Base-by-base conservation (phyloP, 2,888 invertebrate species). In the Linnaemya vulpina region DNA sequence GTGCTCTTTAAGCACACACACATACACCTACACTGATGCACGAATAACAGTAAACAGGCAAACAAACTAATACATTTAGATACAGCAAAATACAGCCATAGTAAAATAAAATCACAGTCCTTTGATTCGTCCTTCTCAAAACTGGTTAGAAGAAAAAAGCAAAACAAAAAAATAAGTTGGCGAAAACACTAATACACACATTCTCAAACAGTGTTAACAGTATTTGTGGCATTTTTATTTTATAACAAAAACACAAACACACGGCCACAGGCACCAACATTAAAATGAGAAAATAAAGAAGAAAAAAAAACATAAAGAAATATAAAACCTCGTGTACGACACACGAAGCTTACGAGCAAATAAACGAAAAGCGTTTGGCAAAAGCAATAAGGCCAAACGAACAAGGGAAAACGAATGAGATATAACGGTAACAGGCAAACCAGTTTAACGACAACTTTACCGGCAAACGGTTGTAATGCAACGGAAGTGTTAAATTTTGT, bases 61-160 rank as follows among this genome's bases (percentile, higher is more conserved):
- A 46, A 58, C 73, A 76, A 40, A 73, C 70, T 35, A 38, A 67
- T 68, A 77, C 53, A 80, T 67, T 74, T 76, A 58, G 62, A 68
- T 71, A 46, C 53, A 76, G 74, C 65, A 77, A 87, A 78, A 74
- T 67, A 83, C 63, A 65, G 35, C 30, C 46, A 83, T 86, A 86
- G 87, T 88, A 88, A 60, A 86, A 86, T 88, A 89, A 90, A 91
- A 91, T 91, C 91, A 90, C 91, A 91, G 91, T 90, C 89, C 89
- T 91, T 90, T 91, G 90, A 91, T 91, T 91, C 90, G 90, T 89
- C 90, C 90, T 90, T 68, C 80, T 80, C 17, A 60, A 67, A 83
- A 63, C 58, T 80, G 63, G 55, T 74, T 77, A 49, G n/a, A 17
- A 70, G 79, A 84, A 77, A 81, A 55, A 74, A 2, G 53, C 70